Evolutionary conservation across 1,140 invertebrate species (phyloP).

Genomic region (Philaenus spumarius): DNA sequence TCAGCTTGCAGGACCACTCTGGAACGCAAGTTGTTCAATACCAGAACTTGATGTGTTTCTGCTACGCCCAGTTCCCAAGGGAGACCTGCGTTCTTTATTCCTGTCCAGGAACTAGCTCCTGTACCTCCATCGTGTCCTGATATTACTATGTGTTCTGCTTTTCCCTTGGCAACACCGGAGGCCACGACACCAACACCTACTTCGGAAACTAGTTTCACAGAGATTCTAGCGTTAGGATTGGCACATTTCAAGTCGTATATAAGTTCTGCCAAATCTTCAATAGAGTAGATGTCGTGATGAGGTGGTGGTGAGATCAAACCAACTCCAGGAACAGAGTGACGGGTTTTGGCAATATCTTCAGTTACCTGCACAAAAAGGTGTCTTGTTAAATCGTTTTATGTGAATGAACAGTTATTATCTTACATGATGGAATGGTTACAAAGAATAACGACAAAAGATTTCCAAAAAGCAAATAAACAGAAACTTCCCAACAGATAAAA

Average conservation of each 20-base stretch:
- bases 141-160: constrained; percentile 97
- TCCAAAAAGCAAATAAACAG: too few species aligned
- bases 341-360: constrained; percentile 88
- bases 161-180: constrained; percentile 96
- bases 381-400: too few species aligned
- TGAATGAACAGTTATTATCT: too few species aligned
- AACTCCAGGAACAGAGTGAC: constrained; percentile 95
- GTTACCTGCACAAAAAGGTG: constrained; percentile 56
- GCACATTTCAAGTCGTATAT: constrained; percentile 98
- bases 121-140: constrained; percentile 98
- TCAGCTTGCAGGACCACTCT: constrained; percentile 93
- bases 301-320: constrained; percentile 97
- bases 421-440: too few species aligned
- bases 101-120: constrained; percentile 96
- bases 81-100: constrained; percentile 89
- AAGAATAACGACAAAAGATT: too few species aligned
- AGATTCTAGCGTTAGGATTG: constrained; percentile 92
- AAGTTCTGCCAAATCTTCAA: constrained; percentile 96
- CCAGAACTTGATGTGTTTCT: constrained; percentile 95
- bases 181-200: constrained; percentile 98
- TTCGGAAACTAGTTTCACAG: constrained; percentile 97
- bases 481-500: too few species aligned
- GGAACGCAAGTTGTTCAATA: constrained; percentile 92
- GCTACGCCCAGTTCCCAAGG: constrained; percentile 97
- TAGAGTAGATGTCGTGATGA: constrained; percentile 99